A percentile compares a stretch with the other conserved stretches of the same genome.
Conservation (phyloP, 2,797 vertebrate genomes). For the Triplophysa bombifrons region DNA sequence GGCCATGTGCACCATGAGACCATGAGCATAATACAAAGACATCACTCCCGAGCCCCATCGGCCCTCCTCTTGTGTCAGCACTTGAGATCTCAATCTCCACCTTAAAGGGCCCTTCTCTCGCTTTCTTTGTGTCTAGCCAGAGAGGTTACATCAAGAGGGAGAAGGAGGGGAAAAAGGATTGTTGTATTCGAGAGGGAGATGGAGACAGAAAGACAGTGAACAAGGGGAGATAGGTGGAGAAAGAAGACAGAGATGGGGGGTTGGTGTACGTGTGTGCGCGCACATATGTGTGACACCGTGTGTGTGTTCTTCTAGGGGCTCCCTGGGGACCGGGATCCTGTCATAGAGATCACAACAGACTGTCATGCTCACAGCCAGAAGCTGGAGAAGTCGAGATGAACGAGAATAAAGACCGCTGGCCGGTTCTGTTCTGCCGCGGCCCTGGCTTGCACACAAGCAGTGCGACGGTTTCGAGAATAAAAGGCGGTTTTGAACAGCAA, state of each 20-base stretch:
- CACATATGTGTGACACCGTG: conserved; percentile 48
- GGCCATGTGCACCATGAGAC: conserved; percentile 57
- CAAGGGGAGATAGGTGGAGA: conserved; percentile 43
- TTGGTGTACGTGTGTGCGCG: conserved; percentile 44
- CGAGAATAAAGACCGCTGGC: conserved; percentile 57
- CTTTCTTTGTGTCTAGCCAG: conserved; percentile 61
- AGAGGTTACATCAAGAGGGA: conserved; percentile 62
- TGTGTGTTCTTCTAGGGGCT: conserved; percentile 54
- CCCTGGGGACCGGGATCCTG: conserved; percentile 71
- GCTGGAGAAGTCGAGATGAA: conserved; percentile 67
- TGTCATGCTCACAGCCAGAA: conserved; percentile 77
- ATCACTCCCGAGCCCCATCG: conserved; percentile 57
- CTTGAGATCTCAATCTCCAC: conserved; percentile 60
- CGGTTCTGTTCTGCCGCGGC: conserved; percentile 56
- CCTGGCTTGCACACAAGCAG: conserved; percentile 31
- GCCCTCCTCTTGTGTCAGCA: conserved; percentile 62
- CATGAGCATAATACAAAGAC: conserved; percentile 62
- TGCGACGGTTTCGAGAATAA: conserved; percentile 53
- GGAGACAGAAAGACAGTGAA: conserved; percentile 54
- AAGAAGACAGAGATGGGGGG: conserved; percentile 47
- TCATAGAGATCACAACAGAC: conserved; percentile 77
- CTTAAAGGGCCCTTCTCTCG: conserved; percentile 56
- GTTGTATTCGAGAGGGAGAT: conserved; percentile 59
- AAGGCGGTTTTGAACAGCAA: conserved; percentile 41
- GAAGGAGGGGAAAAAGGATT: conserved; percentile 52